Conservation (phyloP, 1,140 invertebrate species). For the Anastrepha obliqua region DNA sequence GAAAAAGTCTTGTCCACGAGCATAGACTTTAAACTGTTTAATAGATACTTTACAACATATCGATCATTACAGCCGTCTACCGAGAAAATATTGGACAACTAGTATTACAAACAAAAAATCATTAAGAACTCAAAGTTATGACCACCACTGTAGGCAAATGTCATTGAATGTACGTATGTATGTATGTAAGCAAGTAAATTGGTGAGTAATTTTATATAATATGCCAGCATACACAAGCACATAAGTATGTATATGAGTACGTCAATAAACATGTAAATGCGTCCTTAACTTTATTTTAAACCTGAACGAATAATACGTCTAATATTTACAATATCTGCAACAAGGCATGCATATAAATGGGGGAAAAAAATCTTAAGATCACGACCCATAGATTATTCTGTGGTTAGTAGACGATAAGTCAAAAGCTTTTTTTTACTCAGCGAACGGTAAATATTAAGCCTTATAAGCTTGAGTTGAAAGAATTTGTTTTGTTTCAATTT, state of each 20-base stretch:
- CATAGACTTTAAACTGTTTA: too few relatives aligned
- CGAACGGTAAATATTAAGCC: neutral
- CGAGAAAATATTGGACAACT: too few relatives aligned
- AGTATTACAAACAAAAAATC: too few relatives aligned
- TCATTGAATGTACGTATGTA: too few relatives aligned
- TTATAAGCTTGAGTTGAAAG: neutral
- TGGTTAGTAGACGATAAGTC: conserved; percentile 1
- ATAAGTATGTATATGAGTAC: neutral
- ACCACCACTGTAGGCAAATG: too few relatives aligned
- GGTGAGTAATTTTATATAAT: neutral
- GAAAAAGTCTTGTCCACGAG: too few relatives aligned
- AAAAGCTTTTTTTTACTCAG: neutral
- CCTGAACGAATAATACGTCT: neutral
- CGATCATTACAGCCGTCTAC: too few relatives aligned
- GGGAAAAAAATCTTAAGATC: neutral
- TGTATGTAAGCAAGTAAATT: too few relatives aligned
- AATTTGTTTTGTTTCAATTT: neutral
- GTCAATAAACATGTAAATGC: neutral
- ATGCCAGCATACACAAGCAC: neutral
- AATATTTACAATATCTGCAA: neutral
- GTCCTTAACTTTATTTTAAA: neutral
- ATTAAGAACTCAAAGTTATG: too few relatives aligned
- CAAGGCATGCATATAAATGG: neutral
- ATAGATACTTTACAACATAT: too few relatives aligned
- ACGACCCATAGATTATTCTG: conserved; percentile 36